Conservation (phyloP, 1,140 invertebrate species). For the Acromyrmex echinatior region DNA sequence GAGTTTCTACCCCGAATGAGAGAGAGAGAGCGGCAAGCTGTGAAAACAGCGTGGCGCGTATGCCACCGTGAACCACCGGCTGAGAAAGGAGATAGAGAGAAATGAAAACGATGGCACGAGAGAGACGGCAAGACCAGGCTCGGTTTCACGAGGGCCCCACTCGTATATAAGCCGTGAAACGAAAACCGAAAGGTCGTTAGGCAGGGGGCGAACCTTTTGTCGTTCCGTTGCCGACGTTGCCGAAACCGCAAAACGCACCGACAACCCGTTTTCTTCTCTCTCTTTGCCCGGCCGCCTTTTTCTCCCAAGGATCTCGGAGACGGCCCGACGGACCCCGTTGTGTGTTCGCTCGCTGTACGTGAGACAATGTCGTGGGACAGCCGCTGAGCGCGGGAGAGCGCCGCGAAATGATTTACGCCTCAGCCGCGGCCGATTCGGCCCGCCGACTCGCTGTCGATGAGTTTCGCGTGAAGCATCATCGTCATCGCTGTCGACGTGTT, state of each 20-base stretch:
- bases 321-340: conserved; percentile 9
- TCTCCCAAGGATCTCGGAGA: conserved; percentile 9
- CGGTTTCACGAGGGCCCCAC: conserved; percentile 83
- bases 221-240: conserved; percentile 82
- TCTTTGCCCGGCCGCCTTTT: conserved; percentile 46
- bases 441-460: conserved; percentile 52
- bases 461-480: conserved; percentile 22
- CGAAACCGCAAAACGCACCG: conserved; percentile 83
- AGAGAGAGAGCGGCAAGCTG: conserved; percentile 80
- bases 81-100: conserved; percentile 53
- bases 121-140: conserved; percentile 71
- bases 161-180: conserved; percentile 83
- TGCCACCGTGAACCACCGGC: conserved; percentile 63
- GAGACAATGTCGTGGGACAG: conserved; percentile 65
- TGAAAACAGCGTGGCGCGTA: conserved; percentile 82
- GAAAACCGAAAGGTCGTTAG: conserved; percentile 86
- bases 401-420: conserved; percentile 58
- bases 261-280: conserved; percentile 67
- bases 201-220: conserved; percentile 85
- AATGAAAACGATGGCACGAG: conserved; percentile 35
- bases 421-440: conserved; percentile 8
- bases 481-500: conserved; percentile 23
- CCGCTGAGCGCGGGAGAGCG: conserved; percentile 44
- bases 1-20: conserved; percentile 65
- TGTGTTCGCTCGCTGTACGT: conserved; percentile 50